Conservation (phyloP, 2,113 vertebrate species). For the Tetrax tetrax region DNA sequence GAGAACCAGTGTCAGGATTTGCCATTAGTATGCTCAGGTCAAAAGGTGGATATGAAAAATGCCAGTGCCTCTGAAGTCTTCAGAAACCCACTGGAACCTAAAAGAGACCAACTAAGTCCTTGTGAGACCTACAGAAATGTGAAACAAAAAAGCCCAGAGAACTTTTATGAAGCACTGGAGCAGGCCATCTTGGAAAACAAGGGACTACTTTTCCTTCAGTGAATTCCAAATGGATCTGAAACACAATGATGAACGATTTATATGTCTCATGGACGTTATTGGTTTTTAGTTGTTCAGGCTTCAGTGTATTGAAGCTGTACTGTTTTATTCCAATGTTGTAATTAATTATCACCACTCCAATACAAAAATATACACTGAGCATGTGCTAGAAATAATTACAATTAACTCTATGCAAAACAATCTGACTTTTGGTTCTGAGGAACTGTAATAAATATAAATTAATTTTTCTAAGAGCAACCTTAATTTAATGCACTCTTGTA, state of each 20-base stretch:
- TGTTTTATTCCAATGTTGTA: not conserved
- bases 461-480: not conserved
- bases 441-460: not conserved
- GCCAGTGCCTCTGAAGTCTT: not conserved
- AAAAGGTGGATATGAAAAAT: not conserved
- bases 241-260: not conserved
- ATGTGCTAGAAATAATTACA: not conserved
- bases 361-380: not conserved
- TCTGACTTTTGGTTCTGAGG: not conserved
- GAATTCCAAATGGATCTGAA: not conserved
- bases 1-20: not conserved
- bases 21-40: not conserved
- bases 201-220: not conserved
- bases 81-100: not conserved
- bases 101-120: not conserved
- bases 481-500: not conserved
- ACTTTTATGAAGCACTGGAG: not conserved
- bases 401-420: not conserved
- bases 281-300: not conserved
- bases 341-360: not conserved
- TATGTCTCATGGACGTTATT: not conserved
- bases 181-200: not conserved
- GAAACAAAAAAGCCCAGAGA: not conserved
- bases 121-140: not conserved
- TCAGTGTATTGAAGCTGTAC: not conserved